Conservation (phyloP, 2,888 invertebrate genomes). For the Trachelus iudaicus region DNA sequence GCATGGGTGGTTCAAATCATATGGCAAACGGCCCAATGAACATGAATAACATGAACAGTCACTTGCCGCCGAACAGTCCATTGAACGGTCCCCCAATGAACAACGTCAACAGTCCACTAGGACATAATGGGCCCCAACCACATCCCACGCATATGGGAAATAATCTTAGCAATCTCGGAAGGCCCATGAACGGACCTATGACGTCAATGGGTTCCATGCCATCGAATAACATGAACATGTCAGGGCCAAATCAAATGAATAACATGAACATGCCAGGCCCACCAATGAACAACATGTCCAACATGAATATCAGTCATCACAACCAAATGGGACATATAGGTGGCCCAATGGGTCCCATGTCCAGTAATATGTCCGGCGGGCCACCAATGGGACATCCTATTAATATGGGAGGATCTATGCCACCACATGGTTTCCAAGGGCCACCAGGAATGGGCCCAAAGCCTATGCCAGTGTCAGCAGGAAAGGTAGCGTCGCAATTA, state of each 20-base stretch:
- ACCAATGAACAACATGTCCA: conserved; percentile 75
- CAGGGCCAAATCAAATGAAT: conserved; percentile 70
- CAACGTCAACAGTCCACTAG: conserved; percentile 59
- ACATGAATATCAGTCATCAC: conserved; percentile 61
- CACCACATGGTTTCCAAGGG: conserved; percentile 67
- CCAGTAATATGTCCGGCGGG: conserved; percentile 69
- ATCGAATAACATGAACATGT: conserved; percentile 66
- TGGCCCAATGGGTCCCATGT: conserved; percentile 69
- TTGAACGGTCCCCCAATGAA: conserved; percentile 61
- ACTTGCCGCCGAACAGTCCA: conserved; percentile 61
- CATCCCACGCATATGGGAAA: conserved; percentile 62
- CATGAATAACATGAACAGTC: conserved; percentile 62
- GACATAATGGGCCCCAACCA: conserved; percentile 59
- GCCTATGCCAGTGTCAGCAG: conserved; percentile 92
- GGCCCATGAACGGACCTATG: conserved; percentile 81
- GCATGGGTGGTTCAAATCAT: conserved; percentile 67
- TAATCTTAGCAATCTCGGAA: conserved; percentile 66
- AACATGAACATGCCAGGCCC: conserved; percentile 79
- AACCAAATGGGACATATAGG: conserved; percentile 64
- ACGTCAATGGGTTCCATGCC: conserved; percentile 74
- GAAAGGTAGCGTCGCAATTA: conserved; percentile 72
- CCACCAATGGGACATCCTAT: conserved; percentile 67
- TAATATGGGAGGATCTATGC: conserved; percentile 69
- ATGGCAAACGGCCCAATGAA: conserved; percentile 61
- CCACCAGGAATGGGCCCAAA: conserved; percentile 78